Evolutionary conservation across 2,797 vertebrate species (phyloP).

Genomic region (Acanthornis magna): DNA sequence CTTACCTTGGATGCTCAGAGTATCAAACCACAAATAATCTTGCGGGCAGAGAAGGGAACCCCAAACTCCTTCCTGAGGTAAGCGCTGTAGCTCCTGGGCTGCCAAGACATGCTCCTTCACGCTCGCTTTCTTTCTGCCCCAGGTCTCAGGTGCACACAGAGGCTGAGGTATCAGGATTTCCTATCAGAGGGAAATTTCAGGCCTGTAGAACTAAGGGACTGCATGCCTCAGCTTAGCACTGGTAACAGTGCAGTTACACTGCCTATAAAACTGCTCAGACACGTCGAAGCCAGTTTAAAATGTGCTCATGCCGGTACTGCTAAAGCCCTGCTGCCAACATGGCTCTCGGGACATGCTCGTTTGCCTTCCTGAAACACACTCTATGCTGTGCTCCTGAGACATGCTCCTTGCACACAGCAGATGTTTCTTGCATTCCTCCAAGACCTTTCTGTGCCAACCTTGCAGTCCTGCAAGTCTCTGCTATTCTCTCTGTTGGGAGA

Average conservation of each 20-base stretch:
- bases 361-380: neutral
- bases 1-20: neutral
- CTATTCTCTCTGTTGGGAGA: neutral
- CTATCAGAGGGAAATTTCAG: neutral
- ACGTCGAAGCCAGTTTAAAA: neutral
- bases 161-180: neutral
- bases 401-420: neutral
- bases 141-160: neutral
- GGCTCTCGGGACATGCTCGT: rapidly evolving
- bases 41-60: neutral
- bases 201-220: neutral
- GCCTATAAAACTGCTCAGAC: neutral
- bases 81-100: neutral
- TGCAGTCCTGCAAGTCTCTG: neutral
- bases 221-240: neutral
- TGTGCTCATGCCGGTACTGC: neutral
- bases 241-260: neutral
- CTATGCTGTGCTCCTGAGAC: neutral
- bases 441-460: neutral
- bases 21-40: neutral
- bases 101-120: neutral
- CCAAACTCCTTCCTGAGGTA: neutral
- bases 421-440: neutral
- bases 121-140: rapidly evolving
- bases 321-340: neutral